Evolutionary conservation across 2,113 vertebrate species (phyloP), one percentile per base, ranked within the genome.

Genomic region (Gambusia affinis): DNA sequence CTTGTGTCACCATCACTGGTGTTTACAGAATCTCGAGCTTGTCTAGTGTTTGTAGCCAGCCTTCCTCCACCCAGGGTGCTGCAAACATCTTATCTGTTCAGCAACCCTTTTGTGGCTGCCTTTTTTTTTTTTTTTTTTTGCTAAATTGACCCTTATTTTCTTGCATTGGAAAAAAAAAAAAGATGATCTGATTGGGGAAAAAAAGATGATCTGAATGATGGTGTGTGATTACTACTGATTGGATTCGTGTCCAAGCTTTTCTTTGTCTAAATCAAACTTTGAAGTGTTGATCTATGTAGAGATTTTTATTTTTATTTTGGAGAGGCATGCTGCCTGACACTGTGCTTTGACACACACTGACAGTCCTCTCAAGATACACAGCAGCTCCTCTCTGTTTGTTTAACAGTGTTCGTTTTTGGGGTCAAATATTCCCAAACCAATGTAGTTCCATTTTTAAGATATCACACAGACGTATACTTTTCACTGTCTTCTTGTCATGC

Each of bases 11-110:
- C 84, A 80, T 89, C 82, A 85, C 66, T 88, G 78, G 84, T 86
- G 90, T 91, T 92, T 92, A 91, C 90, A 87, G 82, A 85, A 85
- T 85, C 80, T 72, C 84, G 84, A 78, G 68, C 77, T 85, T 74
- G 82, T 85, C 10, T 73, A 33, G 64, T 72, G 69, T 83, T 87
- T 76, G 76, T 85, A 64, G 31, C 67, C 61, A 70, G 76, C 78
- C 83, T 69, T 78, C 37, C 64, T 67, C 71, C 82, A 63, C 66
- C 54, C 72, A 54, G 30, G 78, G 60, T 78, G 75, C 88, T 87
- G 83, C 83, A 72, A 85, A 76, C 80, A 80, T 61, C 44, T 35
- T 72, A 54, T 76, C 66, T 67, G n/a, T 78, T 69, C 78, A 83
- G 66, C 66, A 67, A 76, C 72, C 29, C 63, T 76, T 82, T 65